Percentiles rank a stretch among this genome's conserved stretches.
Conservation (phyloP, 2,888 invertebrate genomes). For the Pediacus dermestoides region DNA sequence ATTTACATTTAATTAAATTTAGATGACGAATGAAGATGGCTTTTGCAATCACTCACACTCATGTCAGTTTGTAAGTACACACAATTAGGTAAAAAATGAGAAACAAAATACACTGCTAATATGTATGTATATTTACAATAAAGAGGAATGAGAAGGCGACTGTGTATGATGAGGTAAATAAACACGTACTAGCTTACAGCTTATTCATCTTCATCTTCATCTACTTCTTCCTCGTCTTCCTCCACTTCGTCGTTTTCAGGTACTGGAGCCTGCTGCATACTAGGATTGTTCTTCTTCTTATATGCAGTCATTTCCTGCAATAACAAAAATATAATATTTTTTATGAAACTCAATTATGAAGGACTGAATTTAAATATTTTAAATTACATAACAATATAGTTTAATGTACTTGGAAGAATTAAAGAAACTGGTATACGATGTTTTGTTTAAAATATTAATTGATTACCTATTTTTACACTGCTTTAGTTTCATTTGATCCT, state of each 20-base stretch:
- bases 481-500: background rate
- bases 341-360: background rate
- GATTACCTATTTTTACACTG: background rate
- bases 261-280: conserved; percentile 52
- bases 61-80: conserved; percentile 46
- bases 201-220: conserved; percentile 52
- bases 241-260: conserved; percentile 63
- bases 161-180: conserved; percentile 29
- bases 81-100: conserved; percentile 29
- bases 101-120: conserved; percentile 40
- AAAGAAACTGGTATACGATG: too few species aligned
- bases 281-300: conserved; percentile 65
- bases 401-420: too few species aligned
- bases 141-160: conserved; percentile 49
- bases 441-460: background rate
- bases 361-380: too few species aligned
- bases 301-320: conserved; percentile 81
- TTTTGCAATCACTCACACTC: conserved; percentile 7
- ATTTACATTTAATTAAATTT: conserved; percentile 7
- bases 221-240: conserved; percentile 58
- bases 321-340: conserved; percentile 6
- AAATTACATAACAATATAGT: too few species aligned
- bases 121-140: conserved; percentile 44
- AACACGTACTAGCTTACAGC: conserved; percentile 23
- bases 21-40: conserved; percentile 6